Conservation (phyloP, 2,888 invertebrate species). For the Orthonychiurus folsomi region DNA sequence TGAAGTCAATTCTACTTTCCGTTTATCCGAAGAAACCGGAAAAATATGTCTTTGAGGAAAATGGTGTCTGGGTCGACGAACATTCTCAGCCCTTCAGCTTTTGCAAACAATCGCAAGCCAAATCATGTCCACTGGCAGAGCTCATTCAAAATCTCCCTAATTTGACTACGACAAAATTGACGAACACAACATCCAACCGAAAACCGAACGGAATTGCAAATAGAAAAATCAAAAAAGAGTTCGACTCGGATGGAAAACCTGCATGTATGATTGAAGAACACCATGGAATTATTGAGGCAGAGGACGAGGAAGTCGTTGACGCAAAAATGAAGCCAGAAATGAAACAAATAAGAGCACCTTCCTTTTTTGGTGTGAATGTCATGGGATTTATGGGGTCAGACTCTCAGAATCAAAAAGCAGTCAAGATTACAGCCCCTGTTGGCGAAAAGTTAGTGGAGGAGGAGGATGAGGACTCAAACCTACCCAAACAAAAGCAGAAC, state of each 20-base stretch:
- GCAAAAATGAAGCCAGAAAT: neutral
- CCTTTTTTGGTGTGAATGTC: conserved; percentile 11
- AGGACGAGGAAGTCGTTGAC: neutral
- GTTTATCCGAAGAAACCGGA: conserved; percentile 37
- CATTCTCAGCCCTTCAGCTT: conserved; percentile 34
- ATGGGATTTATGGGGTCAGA: conserved; percentile 10
- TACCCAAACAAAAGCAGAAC: conserved; percentile 38
- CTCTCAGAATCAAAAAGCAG: conserved; percentile 12
- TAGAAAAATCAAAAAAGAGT: no score
- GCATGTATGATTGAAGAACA: neutral
- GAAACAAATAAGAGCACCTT: neutral
- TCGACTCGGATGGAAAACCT: neutral
- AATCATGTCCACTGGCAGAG: conserved; percentile 30
- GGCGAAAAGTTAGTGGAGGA: neutral
- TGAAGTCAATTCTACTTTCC: conserved; percentile 27
- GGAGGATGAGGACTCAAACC: conserved; percentile 23
- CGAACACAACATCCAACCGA: neutral
- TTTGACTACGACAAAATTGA: neutral
- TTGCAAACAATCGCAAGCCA: conserved; percentile 33
- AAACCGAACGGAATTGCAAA: no score
- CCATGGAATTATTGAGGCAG: no score
- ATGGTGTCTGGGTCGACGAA: conserved; percentile 35
- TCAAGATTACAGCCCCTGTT: no score
- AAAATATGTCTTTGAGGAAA: conserved; percentile 38
- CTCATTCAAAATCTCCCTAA: conserved; percentile 25